Evolutionary conservation across 1,140 invertebrate genomes (phyloP), one percentile per base, ranked within the genome.

Genomic region (Dryas iulia): DNA sequence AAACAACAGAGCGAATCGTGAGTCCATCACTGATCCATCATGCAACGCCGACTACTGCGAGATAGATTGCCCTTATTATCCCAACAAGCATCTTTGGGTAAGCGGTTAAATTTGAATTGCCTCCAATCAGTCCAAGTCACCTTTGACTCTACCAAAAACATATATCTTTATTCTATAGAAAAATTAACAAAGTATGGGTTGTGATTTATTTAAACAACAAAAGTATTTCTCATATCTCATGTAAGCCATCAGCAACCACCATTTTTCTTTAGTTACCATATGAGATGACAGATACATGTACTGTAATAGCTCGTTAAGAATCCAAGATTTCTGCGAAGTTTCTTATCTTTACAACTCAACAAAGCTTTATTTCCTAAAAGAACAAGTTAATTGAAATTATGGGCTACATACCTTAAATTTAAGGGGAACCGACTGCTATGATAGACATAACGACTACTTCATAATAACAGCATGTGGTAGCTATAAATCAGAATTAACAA

Each of bases 11-110:
- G 81, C 81, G 62, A 84, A 76, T 83, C 86, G 83, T 85, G 86
- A 84, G 79, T 77, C 83, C 87, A 88, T 89, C 83, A 83, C 76
- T 78, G 82, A 88, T 88, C 86, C 86, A 88, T 87, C 86, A 86
- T 78, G 79, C 78, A 70, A 66, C 69, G 77, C 68, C 66, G 81
- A 79, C 79, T 81, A 84, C 78, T 75, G 77, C 75, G 83, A 87
- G 87, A 91, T 89, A 82, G 84, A 91, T 91, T 79, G 81, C 81
- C 81, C 73, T 71, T 78, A 89, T 89, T 90, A 88, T 82, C 82
- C 81, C 79, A 78, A 81, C 82, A 82, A 88, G 78, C 84, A 75
- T 81, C 81, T 82, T 71, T 65, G 77, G 74, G 76, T 81, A 79
- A 83, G 79, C 85, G 74, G 74, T 81, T 71, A 71, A 62, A 69